Evolutionary conservation across 2,888 invertebrate species (phyloP), one percentile per base, ranked within the genome.

Genomic region (Chloroclysta siterata): DNA sequence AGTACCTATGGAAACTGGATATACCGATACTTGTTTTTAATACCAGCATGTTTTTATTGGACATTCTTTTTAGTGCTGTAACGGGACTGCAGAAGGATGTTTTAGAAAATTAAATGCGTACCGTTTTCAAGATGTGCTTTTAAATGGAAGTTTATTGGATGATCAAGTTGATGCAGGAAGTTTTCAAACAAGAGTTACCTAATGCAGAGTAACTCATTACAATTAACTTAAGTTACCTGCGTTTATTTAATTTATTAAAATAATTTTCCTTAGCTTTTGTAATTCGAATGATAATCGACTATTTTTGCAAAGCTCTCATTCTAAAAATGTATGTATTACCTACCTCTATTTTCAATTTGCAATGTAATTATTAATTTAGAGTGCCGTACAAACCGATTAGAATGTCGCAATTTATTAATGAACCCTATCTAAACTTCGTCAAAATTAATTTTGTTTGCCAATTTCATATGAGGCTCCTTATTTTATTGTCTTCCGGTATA

Each of bases 1-100:
- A 74, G 15, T 81, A 80, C 33, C 22, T 22, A 28, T 33, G 42
- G 79, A 81, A 81, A 85, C 83, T 75, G 77, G 81, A 85, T 83
- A 81, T 66, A 69, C 56, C 46, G 60, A 71, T 70, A 68, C 70
- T 60, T 58, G 61, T 63, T 66, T 66, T 54, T 64, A 65, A 65
- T 60, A 64, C 64, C 53, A 39, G 54, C 52, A 50, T 52, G 63
- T 66, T 67, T 70, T 70, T 68, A 66, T 63, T 59, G 59, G 41
- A 61, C 60, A 65, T 68, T 61, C 67, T 67, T 64, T 60, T 59
- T 14, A 50, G 58, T 63, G 46, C 65, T 60, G 46, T 65, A 46
- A 44, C 52, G 47, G 57, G 28, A 36, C 60, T 51, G 46, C 56
- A 60, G 56, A 51, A 61, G 47, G 54, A 61, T 59, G 61, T 56